These are phyloP conservation scores for Campylorhamphus procurvoides DNA, from an alignment of 2,113 vertebrate species.

Conservation along the genomic window DNA sequence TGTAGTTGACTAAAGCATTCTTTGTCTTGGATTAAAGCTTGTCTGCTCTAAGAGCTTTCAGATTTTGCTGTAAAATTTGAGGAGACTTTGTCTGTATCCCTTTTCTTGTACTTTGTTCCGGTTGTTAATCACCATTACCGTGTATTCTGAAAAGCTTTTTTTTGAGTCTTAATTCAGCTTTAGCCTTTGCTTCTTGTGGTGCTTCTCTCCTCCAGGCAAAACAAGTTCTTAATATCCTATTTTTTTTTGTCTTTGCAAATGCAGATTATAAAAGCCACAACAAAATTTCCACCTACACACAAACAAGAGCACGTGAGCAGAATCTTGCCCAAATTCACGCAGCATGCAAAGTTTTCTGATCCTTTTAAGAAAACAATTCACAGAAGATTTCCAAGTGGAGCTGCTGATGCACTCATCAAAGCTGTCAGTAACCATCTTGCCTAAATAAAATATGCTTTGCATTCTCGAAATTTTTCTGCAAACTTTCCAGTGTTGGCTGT, in stretches of 20 bases:
- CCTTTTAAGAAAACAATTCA: not conserved
- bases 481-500: not conserved
- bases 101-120: constrained; percentile 27
- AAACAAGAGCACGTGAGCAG: not conserved
- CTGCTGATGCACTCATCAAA: not conserved
- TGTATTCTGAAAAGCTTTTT: constrained; percentile 31
- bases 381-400: not conserved
- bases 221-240: not conserved
- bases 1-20: constrained; percentile 21
- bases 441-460: not conserved
- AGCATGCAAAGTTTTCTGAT: not conserved
- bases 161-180: constrained; percentile 27
- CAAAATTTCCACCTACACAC: not conserved
- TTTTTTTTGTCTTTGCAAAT: not conserved
- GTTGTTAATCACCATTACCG: constrained; percentile 32
- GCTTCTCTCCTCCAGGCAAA: not conserved
- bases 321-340: not conserved
- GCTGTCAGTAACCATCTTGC: not conserved
- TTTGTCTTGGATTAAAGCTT: constrained; percentile 44
- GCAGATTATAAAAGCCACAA: not conserved
- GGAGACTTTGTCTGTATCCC: not conserved
- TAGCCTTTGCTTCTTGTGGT: not conserved
- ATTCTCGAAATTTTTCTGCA: not conserved
- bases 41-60: not conserved
- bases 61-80: constrained; percentile 22